Evolutionary conservation across 2,888 invertebrate species (phyloP).

Genomic region (Drosophila neoperkinsi): DNA sequence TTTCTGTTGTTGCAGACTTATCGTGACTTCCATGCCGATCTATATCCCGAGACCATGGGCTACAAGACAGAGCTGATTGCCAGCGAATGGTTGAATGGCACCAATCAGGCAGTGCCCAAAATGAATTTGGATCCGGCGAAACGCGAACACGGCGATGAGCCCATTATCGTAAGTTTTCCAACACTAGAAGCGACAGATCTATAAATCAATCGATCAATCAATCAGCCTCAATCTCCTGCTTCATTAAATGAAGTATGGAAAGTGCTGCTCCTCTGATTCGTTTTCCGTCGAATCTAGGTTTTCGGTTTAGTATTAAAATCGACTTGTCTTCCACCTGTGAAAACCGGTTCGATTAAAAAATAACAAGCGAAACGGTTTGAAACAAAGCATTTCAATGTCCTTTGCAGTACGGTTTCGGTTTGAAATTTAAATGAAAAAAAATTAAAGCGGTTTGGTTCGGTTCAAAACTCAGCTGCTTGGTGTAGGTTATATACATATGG

Average conservation of each 20-base stretch:
- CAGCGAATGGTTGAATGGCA: conserved; percentile 92
- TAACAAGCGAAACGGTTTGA: neutral
- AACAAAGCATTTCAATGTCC: neutral
- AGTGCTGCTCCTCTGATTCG: neutral
- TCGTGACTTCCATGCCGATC: conserved; percentile 96
- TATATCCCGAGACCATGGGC: conserved; percentile 96
- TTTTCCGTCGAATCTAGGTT: neutral
- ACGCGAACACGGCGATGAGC: conserved; percentile 88
- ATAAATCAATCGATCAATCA: neutral
- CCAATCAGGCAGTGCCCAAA: conserved; percentile 91
- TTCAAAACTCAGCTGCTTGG: neutral
- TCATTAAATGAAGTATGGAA: neutral
- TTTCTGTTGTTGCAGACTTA: conserved; percentile 88
- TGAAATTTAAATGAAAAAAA: neutral
- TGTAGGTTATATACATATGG: neutral
- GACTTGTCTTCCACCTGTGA: no score
- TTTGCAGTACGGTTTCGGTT: neutral
- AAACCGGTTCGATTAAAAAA: neutral
- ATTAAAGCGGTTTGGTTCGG: neutral
- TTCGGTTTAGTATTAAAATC: neutral
- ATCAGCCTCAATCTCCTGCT: neutral
- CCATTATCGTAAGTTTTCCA: conserved; percentile 87
- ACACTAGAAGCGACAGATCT: neutral
- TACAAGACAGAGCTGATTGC: conserved; percentile 92
- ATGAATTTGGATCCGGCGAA: conserved; percentile 94